Conservation (phyloP, 2,113 vertebrate species). For the Irena cyanogastra region DNA sequence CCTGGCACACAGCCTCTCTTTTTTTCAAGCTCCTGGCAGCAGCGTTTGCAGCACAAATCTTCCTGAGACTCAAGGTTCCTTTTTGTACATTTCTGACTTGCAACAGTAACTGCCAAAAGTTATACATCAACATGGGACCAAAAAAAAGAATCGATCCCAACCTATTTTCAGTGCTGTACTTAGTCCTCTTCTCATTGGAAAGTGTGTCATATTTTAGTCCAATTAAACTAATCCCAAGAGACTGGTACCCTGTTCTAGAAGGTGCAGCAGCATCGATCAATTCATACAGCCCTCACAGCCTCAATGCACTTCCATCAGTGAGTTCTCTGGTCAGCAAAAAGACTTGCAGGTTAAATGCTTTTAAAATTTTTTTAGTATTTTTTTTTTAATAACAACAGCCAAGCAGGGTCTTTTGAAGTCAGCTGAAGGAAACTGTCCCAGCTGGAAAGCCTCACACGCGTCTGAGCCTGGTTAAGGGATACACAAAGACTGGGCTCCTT, state of each 20-base stretch:
- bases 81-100: slow-evolving; percentile 45
- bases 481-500: slow-evolving; percentile 50
- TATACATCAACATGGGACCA: not conserved
- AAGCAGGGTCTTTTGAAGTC: not conserved
- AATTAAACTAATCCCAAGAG: not conserved
- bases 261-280: not conserved
- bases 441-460: not conserved
- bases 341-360: not conserved
- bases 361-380: not conserved
- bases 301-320: not conserved
- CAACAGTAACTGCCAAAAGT: not conserved
- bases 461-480: not conserved
- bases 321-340: not conserved
- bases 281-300: not conserved
- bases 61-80: slow-evolving; percentile 17
- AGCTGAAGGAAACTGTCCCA: not conserved
- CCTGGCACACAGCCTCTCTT: slow-evolving; percentile 79
- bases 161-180: not conserved
- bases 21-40: slow-evolving; percentile 70
- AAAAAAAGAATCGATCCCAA: not conserved
- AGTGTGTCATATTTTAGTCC: not conserved
- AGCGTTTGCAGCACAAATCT: slow-evolving; percentile 65
- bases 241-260: not conserved
- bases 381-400: not conserved
- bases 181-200: not conserved